Conservation (phyloP, 2,888 invertebrate species). For the Tipula vernalis region DNA sequence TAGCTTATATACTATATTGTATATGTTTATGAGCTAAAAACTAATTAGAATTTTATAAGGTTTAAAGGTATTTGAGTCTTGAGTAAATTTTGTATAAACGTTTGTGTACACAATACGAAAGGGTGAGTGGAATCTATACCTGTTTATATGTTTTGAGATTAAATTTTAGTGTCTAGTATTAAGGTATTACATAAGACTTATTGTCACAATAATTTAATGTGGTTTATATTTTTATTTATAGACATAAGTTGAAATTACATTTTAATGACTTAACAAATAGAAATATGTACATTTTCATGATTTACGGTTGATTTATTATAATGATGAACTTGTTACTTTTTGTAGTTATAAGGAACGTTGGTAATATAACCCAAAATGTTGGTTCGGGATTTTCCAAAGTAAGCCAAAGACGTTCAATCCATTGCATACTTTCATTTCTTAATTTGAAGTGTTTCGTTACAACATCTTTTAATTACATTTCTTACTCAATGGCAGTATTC, state of each 20-base stretch:
- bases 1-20: not conserved
- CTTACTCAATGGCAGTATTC: too few species aligned
- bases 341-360: too few species aligned
- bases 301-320: not conserved
- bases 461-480: too few species aligned
- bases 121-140: not conserved
- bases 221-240: not conserved
- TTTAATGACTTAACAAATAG: not conserved
- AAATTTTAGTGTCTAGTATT: not conserved
- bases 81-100: not conserved
- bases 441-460: too few species aligned
- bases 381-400: too few species aligned
- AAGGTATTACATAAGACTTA: not conserved
- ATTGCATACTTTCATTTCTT: too few species aligned
- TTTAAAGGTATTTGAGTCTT: not conserved
- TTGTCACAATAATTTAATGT: not conserved
- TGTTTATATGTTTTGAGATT: not conserved
- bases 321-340: not conserved
- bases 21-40: not conserved
- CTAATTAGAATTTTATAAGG: not conserved
- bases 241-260: not conserved
- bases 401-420: not conserved
- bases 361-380: too few species aligned
- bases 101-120: not conserved
- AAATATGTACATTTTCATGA: not conserved